Percentiles rank a stretch among this genome's conserved stretches.
These are phyloP conservation scores for Ferrisia virgata DNA, from an alignment of 2,888 invertebrate genomes.

Conservation along the genomic window DNA sequence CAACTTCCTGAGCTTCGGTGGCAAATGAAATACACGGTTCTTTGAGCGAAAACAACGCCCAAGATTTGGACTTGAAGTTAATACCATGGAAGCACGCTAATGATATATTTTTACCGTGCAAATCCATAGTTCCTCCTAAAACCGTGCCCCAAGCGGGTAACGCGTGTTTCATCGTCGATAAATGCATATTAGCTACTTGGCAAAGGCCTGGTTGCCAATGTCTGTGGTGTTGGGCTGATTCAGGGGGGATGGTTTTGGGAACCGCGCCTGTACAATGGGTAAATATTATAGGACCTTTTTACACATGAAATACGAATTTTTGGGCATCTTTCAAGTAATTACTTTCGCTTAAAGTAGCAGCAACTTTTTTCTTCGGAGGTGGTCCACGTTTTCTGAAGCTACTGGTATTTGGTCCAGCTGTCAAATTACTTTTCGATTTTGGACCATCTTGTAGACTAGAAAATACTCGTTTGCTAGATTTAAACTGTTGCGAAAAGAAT, in stretches of 20 bases:
- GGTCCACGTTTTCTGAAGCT: slow-evolving; percentile 49
- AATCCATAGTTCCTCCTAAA: slow-evolving; percentile 82
- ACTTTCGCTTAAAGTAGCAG: slow-evolving; percentile 37
- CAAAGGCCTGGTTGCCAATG: slow-evolving; percentile 91
- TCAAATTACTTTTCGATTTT: slow-evolving; percentile 22
- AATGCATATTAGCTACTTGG: slow-evolving; percentile 75
- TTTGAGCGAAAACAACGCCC: slow-evolving; percentile 91
- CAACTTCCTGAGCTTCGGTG: slow-evolving; percentile 84
- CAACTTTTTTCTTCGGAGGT: slow-evolving; percentile 49
- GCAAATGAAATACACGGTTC: slow-evolving; percentile 91
- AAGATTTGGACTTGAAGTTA: slow-evolving; percentile 92
- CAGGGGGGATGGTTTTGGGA: slow-evolving; percentile 52
- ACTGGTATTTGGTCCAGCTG: slow-evolving; percentile 47
- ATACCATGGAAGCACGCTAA: slow-evolving; percentile 96
- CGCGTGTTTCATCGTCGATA: slow-evolving; percentile 60
- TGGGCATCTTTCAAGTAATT: not conserved
- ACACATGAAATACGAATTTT: too few species aligned
- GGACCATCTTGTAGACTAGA: slow-evolving; percentile 60
- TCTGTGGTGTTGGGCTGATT: slow-evolving; percentile 76
- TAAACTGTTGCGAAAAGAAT: slow-evolving; percentile 97
- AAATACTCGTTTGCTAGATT: slow-evolving; percentile 89
- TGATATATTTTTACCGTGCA: slow-evolving; percentile 86
- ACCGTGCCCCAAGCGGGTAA: slow-evolving; percentile 63
- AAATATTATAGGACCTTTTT: not conserved
- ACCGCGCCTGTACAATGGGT: not conserved